Evolutionary conservation across 1,140 invertebrate genomes (phyloP).

Genomic region (Steinernema feltiae): DNA sequence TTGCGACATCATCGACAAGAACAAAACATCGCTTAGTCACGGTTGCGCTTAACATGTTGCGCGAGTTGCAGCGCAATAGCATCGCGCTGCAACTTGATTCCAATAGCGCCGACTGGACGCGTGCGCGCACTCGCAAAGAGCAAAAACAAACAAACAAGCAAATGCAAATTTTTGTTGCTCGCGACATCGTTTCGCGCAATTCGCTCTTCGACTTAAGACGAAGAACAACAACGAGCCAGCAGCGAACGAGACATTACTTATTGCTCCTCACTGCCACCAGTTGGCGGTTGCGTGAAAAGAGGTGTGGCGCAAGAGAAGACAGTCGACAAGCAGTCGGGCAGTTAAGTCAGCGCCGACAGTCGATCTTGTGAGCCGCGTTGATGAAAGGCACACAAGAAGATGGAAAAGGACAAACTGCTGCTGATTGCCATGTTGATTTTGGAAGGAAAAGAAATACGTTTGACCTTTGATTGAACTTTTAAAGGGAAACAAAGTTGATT

Average conservation of each 20-base stretch:
- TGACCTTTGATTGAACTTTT: too few species aligned
- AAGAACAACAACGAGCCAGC: neutral
- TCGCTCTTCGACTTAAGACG: neutral
- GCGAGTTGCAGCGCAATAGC: neutral
- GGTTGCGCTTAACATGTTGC: constrained; percentile 3
- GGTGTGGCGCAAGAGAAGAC: too few species aligned
- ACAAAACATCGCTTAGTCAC: neutral
- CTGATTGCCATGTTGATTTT: too few species aligned
- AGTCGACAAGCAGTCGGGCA: too few species aligned
- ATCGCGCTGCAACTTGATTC: neutral
- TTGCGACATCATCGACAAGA: neutral
- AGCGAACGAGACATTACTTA: neutral
- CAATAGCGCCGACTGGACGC: neutral
- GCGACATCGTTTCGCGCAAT: neutral
- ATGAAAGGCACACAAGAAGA: too few species aligned
- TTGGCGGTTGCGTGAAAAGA: neutral
- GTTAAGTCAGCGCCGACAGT: too few species aligned
- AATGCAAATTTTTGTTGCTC: constrained; percentile 9
- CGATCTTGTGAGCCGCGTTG: too few species aligned
- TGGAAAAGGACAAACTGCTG: too few species aligned
- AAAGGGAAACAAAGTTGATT: too few species aligned
- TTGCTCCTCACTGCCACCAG: neutral
- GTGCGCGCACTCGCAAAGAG: neutral
- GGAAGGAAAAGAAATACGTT: too few species aligned
- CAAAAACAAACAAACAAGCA: constrained; percentile 8